phyloP scores from a whole-genome alignment of 2,113 vertebrate genomes.

The rat (Rattus norvegicus) region GRCr8 NC_086021.1:146543001-146543500 shows the following conservation, averaged over 20 bases:
- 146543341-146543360: not conserved
- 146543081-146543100: too few species aligned
- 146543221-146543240: not conserved
- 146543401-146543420: not conserved
- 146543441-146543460: not conserved
- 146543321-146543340: not conserved
- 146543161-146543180: not conserved
- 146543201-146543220: not conserved
- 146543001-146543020: not conserved
- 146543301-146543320: not conserved
- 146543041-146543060: not conserved
- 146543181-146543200: not conserved
- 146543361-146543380: not conserved
- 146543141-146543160: not conserved
- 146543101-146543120: not conserved
- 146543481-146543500: not conserved
- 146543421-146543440: not conserved
- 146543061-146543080: not conserved
- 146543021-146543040: too few species aligned
- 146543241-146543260: too few species aligned
- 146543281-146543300: conserved; percentile 16
- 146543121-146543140: not conserved
- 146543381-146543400: not conserved
- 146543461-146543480: not conserved
- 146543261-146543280: not conserved